phyloP scores from a whole-genome alignment of 2,888 invertebrate genomes.

The Lasioglossum calceatum region DNA sequence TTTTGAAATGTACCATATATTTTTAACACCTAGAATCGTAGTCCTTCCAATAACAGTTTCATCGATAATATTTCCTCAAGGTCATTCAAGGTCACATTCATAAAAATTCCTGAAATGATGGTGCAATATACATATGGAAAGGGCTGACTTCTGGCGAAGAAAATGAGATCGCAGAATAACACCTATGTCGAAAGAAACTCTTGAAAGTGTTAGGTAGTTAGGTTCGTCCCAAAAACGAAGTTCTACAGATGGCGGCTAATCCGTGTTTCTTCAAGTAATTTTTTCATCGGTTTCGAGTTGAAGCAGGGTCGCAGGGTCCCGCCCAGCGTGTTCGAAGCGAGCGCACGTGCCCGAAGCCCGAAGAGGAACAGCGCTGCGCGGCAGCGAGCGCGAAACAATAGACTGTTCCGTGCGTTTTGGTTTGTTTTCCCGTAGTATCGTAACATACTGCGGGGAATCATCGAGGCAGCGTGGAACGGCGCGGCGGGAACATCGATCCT shows the following conservation, averaged over 20 bases:
- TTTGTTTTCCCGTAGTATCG: background rate
- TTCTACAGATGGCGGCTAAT: no score
- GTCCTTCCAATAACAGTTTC: background rate
- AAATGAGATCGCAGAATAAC: no score
- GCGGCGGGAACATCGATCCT: slow-evolving; percentile 48
- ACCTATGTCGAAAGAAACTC: no score
- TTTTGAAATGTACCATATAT: background rate
- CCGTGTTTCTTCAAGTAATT: background rate
- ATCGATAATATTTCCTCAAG: background rate
- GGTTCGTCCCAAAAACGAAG: background rate
- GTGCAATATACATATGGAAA: background rate
- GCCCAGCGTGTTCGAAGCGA: background rate
- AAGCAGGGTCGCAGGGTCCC: background rate
- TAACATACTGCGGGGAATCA: background rate
- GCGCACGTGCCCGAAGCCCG: background rate
- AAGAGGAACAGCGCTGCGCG: background rate
- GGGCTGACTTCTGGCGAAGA: no score
- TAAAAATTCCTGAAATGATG: background rate
- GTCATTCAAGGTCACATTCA: background rate
- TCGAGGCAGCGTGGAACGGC: background rate
- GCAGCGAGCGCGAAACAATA: slow-evolving; percentile 3
- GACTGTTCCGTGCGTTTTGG: background rate
- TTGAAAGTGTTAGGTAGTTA: background rate
- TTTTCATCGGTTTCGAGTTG: background rate
- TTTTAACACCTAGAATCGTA: background rate